phyloP scores from a whole-genome alignment of 1,140 invertebrate genomes.

The Lerema accius region DNA sequence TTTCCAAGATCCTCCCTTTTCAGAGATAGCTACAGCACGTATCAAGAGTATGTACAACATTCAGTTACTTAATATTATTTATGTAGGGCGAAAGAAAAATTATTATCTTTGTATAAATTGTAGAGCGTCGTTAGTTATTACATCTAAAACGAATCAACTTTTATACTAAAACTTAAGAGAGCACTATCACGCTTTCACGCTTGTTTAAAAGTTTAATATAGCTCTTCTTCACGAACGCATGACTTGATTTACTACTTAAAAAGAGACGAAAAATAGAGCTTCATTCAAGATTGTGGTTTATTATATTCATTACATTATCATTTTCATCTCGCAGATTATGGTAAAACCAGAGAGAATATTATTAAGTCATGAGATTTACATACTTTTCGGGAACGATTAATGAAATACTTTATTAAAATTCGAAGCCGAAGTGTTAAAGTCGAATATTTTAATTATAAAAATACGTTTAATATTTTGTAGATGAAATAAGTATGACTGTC shows the following conservation, averaged over 20 bases:
- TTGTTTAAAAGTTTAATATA: too few relatives aligned
- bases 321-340: background rate
- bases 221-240: too few relatives aligned
- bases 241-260: background rate
- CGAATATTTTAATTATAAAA: too few relatives aligned
- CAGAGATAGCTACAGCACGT: constrained; percentile 5
- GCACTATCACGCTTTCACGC: too few relatives aligned
- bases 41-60: background rate
- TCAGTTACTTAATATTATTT: background rate
- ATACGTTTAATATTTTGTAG: too few relatives aligned
- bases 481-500: too few relatives aligned
- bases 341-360: background rate
- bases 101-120: too few relatives aligned
- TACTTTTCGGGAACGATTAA: background rate
- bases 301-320: background rate
- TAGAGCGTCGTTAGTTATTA: too few relatives aligned
- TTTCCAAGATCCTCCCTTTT: constrained; percentile 8
- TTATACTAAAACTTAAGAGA: too few relatives aligned
- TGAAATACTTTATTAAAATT: too few relatives aligned
- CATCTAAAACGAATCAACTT: too few relatives aligned
- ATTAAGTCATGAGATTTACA: background rate
- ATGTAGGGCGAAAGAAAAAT: background rate
- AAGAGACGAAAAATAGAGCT: background rate
- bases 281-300: background rate
- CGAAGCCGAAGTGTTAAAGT: too few relatives aligned